These are phyloP conservation scores for Spongilla lacustris DNA, from an alignment of 37 sponge, comb jelly and placozoan species.

Conservation along the genomic window DNA sequence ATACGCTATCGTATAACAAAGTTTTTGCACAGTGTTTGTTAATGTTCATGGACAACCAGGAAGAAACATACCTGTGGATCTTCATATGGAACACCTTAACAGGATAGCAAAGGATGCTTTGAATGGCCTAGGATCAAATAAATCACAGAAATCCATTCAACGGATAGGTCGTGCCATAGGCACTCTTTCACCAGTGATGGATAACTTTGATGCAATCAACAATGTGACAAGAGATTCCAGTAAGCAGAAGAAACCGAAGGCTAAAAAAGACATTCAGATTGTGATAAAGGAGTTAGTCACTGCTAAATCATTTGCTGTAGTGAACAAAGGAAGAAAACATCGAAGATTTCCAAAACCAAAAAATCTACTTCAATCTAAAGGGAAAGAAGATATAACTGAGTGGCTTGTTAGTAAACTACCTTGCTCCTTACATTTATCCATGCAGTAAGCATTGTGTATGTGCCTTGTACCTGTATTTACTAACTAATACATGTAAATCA, in stretches of 20 bases:
- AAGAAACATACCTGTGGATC: slow-evolving; percentile 52
- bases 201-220: slow-evolving; percentile 25
- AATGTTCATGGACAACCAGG: slow-evolving; percentile 33
- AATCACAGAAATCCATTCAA: slow-evolving; percentile 26
- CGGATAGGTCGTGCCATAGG: slow-evolving; percentile 31
- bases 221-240: not conserved
- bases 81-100: slow-evolving; percentile 54
- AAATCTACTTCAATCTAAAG: not conserved
- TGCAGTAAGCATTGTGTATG: not conserved
- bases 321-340: slow-evolving; percentile 15
- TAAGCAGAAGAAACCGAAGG: not conserved
- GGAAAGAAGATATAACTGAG: slow-evolving; percentile 1
- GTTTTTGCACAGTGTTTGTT: no score
- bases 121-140: slow-evolving; percentile 48
- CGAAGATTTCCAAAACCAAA: slow-evolving; percentile 3
- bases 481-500: slow-evolving; percentile 1
- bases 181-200: slow-evolving; percentile 7
- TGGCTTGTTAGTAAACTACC: not conserved
- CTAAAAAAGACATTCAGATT: slow-evolving; percentile 21
- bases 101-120: slow-evolving; percentile 35
- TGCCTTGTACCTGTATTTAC: not conserved
- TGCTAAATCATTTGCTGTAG: slow-evolving; percentile 31
- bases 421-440: not conserved
- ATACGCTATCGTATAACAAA: no score
- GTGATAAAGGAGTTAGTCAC: slow-evolving; percentile 17